These are phyloP conservation scores for Leuctra nigra DNA, from an alignment of 2,888 invertebrate species.

Conservation along the genomic window DNA sequence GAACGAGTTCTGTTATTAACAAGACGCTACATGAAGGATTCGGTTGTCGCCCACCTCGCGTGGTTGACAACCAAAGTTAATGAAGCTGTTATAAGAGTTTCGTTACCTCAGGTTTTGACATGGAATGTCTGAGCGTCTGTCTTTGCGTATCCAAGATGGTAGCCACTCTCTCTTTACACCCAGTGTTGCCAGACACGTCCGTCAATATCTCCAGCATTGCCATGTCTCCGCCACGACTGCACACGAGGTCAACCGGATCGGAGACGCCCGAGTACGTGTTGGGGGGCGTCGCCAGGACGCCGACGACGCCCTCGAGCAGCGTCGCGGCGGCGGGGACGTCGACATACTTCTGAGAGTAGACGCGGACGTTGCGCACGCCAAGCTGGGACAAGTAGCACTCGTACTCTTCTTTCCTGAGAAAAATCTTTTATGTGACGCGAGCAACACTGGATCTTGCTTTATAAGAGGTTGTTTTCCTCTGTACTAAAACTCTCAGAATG, in stretches of 20 bases:
- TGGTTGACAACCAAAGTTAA: too few species aligned
- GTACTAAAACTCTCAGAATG: too few species aligned
- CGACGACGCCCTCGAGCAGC: constrained; percentile 38
- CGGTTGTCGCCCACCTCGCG: too few species aligned
- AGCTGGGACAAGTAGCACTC: constrained; percentile 59
- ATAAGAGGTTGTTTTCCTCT: too few species aligned
- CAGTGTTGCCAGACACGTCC: constrained; percentile 29
- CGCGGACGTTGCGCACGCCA: constrained; percentile 47
- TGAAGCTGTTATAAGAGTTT: background rate
- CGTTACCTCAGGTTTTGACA: constrained; percentile 68
- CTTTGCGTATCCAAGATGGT: constrained; percentile 71
- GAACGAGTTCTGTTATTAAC: too few species aligned
- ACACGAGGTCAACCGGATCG: constrained; percentile 57
- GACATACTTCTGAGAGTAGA: constrained; percentile 32
- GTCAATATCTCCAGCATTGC: constrained; percentile 60
- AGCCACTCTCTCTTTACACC: constrained; percentile 7
- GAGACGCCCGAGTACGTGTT: constrained; percentile 74
- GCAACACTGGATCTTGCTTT: too few species aligned
- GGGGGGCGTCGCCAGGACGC: constrained; percentile 67
- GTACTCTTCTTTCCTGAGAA: constrained; percentile 55
- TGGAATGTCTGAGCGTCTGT: constrained; percentile 61
- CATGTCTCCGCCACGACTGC: constrained; percentile 65
- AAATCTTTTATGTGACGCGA: too few species aligned
- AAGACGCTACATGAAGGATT: too few species aligned
- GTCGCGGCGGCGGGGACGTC: constrained; percentile 24